Evolutionary conservation across 2,888 invertebrate species (phyloP), one percentile per base, ranked within the genome.

Genomic region (Hypomecis atomaria): DNA sequence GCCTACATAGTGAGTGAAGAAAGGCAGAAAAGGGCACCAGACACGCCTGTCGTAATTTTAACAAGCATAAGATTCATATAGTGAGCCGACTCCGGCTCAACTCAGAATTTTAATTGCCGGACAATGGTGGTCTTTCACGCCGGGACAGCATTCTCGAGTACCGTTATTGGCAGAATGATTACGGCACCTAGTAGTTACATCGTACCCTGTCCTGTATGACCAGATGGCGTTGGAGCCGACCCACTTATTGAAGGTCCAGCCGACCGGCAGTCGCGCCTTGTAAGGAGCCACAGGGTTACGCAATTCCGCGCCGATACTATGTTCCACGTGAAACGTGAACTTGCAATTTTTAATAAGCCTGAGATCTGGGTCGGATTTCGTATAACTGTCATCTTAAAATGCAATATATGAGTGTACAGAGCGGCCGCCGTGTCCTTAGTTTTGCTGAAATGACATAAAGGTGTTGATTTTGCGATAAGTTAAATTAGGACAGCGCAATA

Each of bases 141-240:
- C 62, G 78, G 69, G 72, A 70, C 72, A 71, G 70, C 71, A 76
- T 74, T 73, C 74, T 73, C 72, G 70, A 70, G 74, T 76, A 82
- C 86, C 81, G 87, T 87, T 86, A 86, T 61, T 64, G 69, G 75
- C 76, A 71, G 72, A 78, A 74, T 73, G 76, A 79, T 84, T 83
- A 83, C 84, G 78, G 80, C 81, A 83, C 78, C 74, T 70, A 71
- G 77, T 76, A 77, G 83, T 78, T 76, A 75, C 87, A 81, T 83
- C 84, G 84, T 79, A 79, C 83, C 86, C 82, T 72, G 82, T 79
- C 82, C 83, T 74, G 87, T 79, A 81, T 80, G 80, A 85, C 90
- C 90, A 91, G 89, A 91, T 91, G 91, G 90, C 85, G 86, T 85
- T 85, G 85, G 82, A 71, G 78, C 71, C 86, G 91, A 89, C 91